Base-by-base conservation (phyloP, 2,888 invertebrate genomes). In the Helobdella robusta region DNA sequence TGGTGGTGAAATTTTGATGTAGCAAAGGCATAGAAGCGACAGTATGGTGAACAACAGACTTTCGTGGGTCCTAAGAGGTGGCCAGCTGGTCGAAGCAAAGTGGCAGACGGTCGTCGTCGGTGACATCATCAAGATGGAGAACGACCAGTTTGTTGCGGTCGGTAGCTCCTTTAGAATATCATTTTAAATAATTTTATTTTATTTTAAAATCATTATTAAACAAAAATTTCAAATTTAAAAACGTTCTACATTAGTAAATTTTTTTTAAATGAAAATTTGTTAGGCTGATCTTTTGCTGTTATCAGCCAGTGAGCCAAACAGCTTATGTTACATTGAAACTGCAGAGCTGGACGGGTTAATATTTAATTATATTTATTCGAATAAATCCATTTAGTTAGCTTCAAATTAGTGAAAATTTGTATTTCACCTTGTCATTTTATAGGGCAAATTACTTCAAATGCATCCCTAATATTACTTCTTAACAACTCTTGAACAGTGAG, bases 11-110 rank as follows among this genome's bases (percentile, higher is more conserved):
- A 30, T n/a, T 20, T 28, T 20, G 28, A 54, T n/a, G 18, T 52
- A 97, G 97, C 93, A 95, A 92, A 87, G 97, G 76, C 97, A 98
- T 82, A 85, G 90, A 78, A 97, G 91, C 82, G 98, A 98, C 83
- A 89, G 89, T 64, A 92, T 92, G 82, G 97, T 95, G 72, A 98
- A 98, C 84, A 94, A 93, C 82, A 84, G 98, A 73, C 67, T 71
- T 66, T 93, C 94, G 20, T 87, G 87, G 78, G 90, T 94, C 23
- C 84, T 97, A 36, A 66, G 70, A 25, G 35, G 64, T 32, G 69
- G 65, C 6, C 3, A 60, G 30, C 46, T 67, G 50, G 46, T 44
- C n/a, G 67, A 67, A 28, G 62, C 28, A 8, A 40, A 88, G 59
- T 84, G 84, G 84, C 81, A 81, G 73, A 81, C 82, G 68, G 93